These are phyloP conservation scores for Drosophila ohnishii DNA, from an alignment of 1,140 invertebrate genomes.

Conservation along the genomic window DNA sequence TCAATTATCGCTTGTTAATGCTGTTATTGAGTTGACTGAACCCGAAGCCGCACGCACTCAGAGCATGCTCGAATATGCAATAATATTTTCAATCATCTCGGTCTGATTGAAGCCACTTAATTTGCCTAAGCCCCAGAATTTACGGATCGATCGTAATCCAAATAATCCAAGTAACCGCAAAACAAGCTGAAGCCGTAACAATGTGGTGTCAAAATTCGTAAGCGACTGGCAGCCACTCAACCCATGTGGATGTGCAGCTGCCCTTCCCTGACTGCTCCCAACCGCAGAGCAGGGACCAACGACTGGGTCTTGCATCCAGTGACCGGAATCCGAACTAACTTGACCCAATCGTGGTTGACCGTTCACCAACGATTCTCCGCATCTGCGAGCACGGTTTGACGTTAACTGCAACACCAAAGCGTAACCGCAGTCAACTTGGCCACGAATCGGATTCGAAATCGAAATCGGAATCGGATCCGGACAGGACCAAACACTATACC, in stretches of 20 bases:
- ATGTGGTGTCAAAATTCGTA: slow-evolving; percentile 46
- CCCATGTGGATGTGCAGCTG: slow-evolving; percentile 4
- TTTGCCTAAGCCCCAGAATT: slow-evolving; percentile 27
- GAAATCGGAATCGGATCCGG: slow-evolving; percentile 10
- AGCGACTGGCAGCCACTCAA: slow-evolving; percentile 15
- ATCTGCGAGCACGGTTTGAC: slow-evolving; percentile 47
- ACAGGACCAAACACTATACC: slow-evolving; percentile 16
- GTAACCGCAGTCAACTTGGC: slow-evolving; percentile 69
- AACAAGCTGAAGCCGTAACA: slow-evolving; percentile 36
- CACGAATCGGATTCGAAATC: slow-evolving; percentile 26
- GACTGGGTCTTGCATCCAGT: slow-evolving; percentile 18
- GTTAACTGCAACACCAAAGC: slow-evolving; percentile 67
- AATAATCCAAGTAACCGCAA: slow-evolving; percentile 22
- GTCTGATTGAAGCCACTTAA: slow-evolving; percentile 36
- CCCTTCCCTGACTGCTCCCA: neutral
- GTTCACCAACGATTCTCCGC: slow-evolving; percentile 44
- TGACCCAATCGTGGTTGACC: slow-evolving; percentile 66
- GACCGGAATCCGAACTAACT: slow-evolving; percentile 66
- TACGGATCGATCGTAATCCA: slow-evolving; percentile 32
- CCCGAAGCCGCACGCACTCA: slow-evolving; percentile 5
- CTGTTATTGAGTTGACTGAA: slow-evolving; percentile 6
- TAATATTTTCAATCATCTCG: slow-evolving; percentile 26
- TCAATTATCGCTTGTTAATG: slow-evolving; percentile 24
- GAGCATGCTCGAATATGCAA: slow-evolving; percentile 3
- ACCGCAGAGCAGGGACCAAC: slow-evolving; percentile 3